phyloP scores from a whole-genome alignment of 2,888 invertebrate genomes.

The Drosophila rellima region DNA sequence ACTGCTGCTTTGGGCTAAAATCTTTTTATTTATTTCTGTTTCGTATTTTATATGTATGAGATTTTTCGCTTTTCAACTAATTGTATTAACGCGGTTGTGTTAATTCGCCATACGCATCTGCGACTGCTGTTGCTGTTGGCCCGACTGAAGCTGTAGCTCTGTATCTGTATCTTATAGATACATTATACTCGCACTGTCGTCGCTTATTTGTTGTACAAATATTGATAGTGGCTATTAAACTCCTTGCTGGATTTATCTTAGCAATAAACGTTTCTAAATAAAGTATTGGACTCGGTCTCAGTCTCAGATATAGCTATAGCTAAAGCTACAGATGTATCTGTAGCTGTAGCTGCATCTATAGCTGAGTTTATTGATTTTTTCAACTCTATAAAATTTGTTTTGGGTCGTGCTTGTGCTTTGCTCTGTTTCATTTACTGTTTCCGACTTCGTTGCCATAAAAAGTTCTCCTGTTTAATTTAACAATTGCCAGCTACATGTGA shows the following conservation, averaged over 20 bases:
- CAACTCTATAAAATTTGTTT: slow-evolving; percentile 39
- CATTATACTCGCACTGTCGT: slow-evolving; percentile 41
- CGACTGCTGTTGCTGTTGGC: slow-evolving; percentile 10
- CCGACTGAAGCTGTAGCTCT: slow-evolving; percentile 18
- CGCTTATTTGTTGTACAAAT: slow-evolving; percentile 73
- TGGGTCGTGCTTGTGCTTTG: slow-evolving; percentile 47
- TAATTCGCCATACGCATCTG: slow-evolving; percentile 75
- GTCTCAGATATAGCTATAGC: background rate
- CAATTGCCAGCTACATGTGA: slow-evolving; percentile 64
- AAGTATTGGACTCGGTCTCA: slow-evolving; percentile 42
- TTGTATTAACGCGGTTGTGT: slow-evolving; percentile 76
- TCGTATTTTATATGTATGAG: slow-evolving; percentile 43
- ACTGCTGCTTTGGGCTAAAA: slow-evolving; percentile 12
- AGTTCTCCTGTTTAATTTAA: slow-evolving; percentile 51
- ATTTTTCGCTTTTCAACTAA: slow-evolving; percentile 77
- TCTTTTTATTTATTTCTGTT: slow-evolving; percentile 40
- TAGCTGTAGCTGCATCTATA: slow-evolving; percentile 6
- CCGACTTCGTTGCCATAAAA: slow-evolving; percentile 35
- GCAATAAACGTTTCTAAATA: slow-evolving; percentile 65
- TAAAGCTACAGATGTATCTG: slow-evolving; percentile 1
- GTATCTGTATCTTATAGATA: slow-evolving; percentile 56
- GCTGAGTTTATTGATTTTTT: slow-evolving; percentile 60
- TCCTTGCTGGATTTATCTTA: slow-evolving; percentile 71
- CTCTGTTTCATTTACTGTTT: slow-evolving; percentile 70
- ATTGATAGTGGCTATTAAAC: slow-evolving; percentile 69